Evolutionary conservation across 2,888 invertebrate genomes (phyloP).

Genomic region (Sphaerophoria taeniata): DNA sequence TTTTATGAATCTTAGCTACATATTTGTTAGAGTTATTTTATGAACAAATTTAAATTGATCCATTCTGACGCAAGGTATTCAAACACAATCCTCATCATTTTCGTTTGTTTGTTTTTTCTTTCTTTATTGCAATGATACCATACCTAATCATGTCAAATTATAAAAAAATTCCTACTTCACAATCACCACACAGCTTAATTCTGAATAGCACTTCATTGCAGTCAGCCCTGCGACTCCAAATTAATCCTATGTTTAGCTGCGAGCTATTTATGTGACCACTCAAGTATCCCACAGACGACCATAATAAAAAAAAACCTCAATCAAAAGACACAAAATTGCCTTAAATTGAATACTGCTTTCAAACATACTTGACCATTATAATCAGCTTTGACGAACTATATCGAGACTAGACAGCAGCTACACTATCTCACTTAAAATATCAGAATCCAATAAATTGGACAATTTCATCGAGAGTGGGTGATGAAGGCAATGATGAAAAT

Average conservation of each 20-base stretch:
- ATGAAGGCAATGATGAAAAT: background rate
- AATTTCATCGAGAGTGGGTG: conserved; percentile 44
- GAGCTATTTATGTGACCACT: conserved; percentile 21
- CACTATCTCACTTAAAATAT: background rate
- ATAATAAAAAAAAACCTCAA: conserved; percentile 1
- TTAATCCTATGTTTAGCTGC: background rate
- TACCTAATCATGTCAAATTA: no score
- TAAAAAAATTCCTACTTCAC: no score
- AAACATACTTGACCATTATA: conserved; percentile 33
- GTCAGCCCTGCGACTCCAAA: background rate
- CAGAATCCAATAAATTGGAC: conserved; percentile 41
- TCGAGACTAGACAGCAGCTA: conserved; percentile 10
- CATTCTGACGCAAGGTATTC: no score
- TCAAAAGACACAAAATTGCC: conserved; percentile 48
- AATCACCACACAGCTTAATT: background rate
- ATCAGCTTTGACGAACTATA: conserved; percentile 34
- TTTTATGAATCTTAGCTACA: no score
- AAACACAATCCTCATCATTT: no score
- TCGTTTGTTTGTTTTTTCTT: no score
- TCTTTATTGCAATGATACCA: no score
- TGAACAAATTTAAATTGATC: no score
- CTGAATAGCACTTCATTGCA: background rate
- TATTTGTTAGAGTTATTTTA: no score
- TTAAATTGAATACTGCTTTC: conserved; percentile 33
- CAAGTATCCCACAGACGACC: conserved; percentile 14